A percentile compares a stretch with the other conserved stretches of the same genome.
phyloP scores from a whole-genome alignment of 2,888 invertebrate genomes.

The Mesorhabditis belari region DNA sequence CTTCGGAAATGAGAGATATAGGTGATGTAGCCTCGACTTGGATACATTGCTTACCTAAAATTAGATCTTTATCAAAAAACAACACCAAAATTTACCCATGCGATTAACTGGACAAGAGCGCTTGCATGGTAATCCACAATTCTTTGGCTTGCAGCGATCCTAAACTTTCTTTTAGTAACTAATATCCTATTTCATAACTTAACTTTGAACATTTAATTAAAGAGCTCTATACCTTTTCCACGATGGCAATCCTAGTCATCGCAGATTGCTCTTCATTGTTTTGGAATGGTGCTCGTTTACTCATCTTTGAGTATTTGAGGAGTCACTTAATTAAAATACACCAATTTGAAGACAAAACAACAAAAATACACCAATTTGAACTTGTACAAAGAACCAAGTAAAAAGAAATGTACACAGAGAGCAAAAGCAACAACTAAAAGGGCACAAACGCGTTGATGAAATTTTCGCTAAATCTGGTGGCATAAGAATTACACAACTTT shows the following conservation, averaged over 20 bases:
- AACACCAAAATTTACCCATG: conserved; percentile 67
- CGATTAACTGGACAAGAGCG: conserved; percentile 96
- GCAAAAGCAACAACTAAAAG: no score
- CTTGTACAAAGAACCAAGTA: no score
- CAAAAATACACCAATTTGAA: no score
- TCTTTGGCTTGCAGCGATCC: conserved; percentile 96
- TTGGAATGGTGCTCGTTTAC: conserved; percentile 13
- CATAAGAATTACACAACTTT: no score
- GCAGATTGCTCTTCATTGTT: conserved; percentile 26
- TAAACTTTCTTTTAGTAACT: conserved; percentile 60
- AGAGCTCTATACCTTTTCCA: conserved; percentile 24
- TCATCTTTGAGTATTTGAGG: no score
- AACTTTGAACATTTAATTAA: background rate
- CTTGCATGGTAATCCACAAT: conserved; percentile 97
- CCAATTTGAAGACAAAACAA: no score
- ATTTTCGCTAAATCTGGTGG: no score
- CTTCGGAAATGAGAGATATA: conserved; percentile 93
- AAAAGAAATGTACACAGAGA: no score
- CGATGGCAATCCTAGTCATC: conserved; percentile 50
- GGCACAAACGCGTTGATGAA: no score
- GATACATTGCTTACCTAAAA: conserved; percentile 78
- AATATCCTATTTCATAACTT: background rate
- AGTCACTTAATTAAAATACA: no score
- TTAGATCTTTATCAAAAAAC: background rate
- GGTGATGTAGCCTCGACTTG: conserved; percentile 92